These are phyloP conservation scores for Lochmaea crataegi DNA, from an alignment of 2,888 invertebrate species.

Conservation along the genomic window DNA sequence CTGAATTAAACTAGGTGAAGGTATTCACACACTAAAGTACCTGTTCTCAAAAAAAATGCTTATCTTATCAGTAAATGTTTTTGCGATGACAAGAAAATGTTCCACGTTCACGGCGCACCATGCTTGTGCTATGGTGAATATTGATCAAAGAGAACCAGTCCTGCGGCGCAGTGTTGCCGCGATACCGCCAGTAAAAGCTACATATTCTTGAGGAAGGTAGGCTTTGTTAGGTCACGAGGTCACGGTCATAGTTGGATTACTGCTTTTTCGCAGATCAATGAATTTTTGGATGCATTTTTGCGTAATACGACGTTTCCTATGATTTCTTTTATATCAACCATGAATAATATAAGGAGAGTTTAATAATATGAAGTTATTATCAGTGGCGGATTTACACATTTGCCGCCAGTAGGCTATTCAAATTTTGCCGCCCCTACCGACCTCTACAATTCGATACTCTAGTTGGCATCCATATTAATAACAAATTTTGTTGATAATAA, in stretches of 20 bases:
- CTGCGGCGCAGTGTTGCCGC: slow-evolving; percentile 30
- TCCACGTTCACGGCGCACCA: slow-evolving; percentile 45
- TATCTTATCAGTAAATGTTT: slow-evolving; percentile 47
- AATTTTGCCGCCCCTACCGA: too few relatives aligned
- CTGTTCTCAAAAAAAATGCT: slow-evolving; percentile 21
- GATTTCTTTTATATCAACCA: background rate
- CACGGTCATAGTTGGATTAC: slow-evolving; percentile 15
- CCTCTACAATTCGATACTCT: too few relatives aligned
- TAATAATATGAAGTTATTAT: too few relatives aligned
- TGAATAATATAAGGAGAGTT: too few relatives aligned
- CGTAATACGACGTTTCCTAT: background rate
- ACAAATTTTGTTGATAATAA: too few relatives aligned
- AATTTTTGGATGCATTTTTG: background rate
- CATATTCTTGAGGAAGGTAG: slow-evolving; percentile 24
- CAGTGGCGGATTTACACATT: too few relatives aligned
- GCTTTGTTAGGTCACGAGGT: slow-evolving; percentile 26
- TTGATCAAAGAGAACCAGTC: slow-evolving; percentile 34
- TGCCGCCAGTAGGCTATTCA: too few relatives aligned
- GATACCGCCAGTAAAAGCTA: slow-evolving; percentile 17
- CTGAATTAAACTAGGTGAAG: background rate
- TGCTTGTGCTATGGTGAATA: slow-evolving; percentile 43
- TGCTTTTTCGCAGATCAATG: slow-evolving; percentile 5
- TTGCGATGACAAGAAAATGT: slow-evolving; percentile 27
- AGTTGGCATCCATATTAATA: too few relatives aligned
- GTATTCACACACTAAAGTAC: slow-evolving; percentile 15